A percentile compares a stretch with the other conserved stretches of the same genome.
These are phyloP conservation scores for Raja brachyura DNA, from an alignment of 2,113 vertebrate species.

Conservation along the genomic window DNA sequence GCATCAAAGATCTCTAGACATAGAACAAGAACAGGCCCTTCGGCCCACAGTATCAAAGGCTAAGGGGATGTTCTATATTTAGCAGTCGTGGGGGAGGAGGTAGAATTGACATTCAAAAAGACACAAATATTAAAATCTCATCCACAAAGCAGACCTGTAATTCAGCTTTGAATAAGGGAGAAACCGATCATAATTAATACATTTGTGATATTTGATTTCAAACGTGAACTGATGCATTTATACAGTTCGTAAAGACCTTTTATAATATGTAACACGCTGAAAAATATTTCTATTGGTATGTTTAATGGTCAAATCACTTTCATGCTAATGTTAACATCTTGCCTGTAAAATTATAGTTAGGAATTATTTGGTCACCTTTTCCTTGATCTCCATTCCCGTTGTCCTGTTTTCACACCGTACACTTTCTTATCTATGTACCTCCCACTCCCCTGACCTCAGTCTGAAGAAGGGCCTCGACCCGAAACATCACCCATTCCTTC, in stretches of 20 bases:
- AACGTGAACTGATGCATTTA: neutral
- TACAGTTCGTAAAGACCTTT: neutral
- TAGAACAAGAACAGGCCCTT: too few species aligned
- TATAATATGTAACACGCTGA: neutral
- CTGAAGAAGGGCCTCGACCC: too few species aligned
- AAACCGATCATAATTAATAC: neutral
- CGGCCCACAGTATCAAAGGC: neutral
- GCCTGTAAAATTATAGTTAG: neutral
- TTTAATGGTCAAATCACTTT: conserved; percentile 16
- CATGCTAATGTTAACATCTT: neutral
- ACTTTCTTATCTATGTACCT: too few species aligned
- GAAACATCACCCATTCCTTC: too few species aligned
- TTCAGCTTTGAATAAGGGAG: neutral
- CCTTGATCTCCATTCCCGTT: too few species aligned
- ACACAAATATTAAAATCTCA: neutral
- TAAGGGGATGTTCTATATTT: neutral
- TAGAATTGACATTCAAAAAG: neutral
- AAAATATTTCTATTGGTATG: neutral
- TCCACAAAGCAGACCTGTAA: too few species aligned
- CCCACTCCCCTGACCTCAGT: too few species aligned
- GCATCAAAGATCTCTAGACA: neutral
- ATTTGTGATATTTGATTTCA: neutral
- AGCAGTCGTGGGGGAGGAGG: neutral
- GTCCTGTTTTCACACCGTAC: too few species aligned
- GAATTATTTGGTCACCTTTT: neutral